Base-by-base conservation (phyloP, 2,888 invertebrate species). In the Drosophila gaucha region DNA sequence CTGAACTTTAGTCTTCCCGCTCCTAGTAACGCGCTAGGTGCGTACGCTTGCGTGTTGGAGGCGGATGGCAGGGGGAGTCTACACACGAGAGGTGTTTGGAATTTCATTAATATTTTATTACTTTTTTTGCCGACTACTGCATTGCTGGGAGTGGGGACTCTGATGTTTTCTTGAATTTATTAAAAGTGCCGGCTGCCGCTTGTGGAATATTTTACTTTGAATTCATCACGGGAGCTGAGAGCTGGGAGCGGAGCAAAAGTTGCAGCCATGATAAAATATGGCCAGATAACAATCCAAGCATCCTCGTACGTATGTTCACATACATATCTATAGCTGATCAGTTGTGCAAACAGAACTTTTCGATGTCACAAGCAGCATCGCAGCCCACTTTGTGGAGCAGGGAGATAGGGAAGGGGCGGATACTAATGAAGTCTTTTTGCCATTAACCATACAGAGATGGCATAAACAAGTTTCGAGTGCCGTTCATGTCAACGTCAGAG, bases 51-150 rank as follows among this genome's bases (percentile, higher is more conserved):
- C n/a, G 47, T 31, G 43, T 31, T 20, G 6, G 10, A 10, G 5
- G 6, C 20, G 46, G 10, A n/a, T n/a, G n/a, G 2, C 6, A 4
- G 51, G n/a, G 18, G n/a, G 18, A 10, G 28, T 64, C 44, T 57
- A 68, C 68, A 69, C 70, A 64, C 74, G 63, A 68, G 62, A 76
- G 84, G 87, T 89, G 88, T 87, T 80, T 79, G 90, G 90, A 90
- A 89, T 89, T 89, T 90, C 90, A 89, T 89, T 89, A 89, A 89
- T 89, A 89, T 90, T 89, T 89, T 85, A 90, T 87, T 78, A 70
- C 83, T 69, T 82, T 76, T 65, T 44, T 30, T 44, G 46, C 60
- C 26, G 20, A 46, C 26, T 57, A 35, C 31, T 52, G 50, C 44
- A 46, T 20, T n/a, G 59, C 30, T 50, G 44, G 10, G 36, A 35